Evolutionary conservation across 2,797 vertebrate species (phyloP), one percentile per base, ranked within the genome.

Genomic region (Gambelia wislizenii): DNA sequence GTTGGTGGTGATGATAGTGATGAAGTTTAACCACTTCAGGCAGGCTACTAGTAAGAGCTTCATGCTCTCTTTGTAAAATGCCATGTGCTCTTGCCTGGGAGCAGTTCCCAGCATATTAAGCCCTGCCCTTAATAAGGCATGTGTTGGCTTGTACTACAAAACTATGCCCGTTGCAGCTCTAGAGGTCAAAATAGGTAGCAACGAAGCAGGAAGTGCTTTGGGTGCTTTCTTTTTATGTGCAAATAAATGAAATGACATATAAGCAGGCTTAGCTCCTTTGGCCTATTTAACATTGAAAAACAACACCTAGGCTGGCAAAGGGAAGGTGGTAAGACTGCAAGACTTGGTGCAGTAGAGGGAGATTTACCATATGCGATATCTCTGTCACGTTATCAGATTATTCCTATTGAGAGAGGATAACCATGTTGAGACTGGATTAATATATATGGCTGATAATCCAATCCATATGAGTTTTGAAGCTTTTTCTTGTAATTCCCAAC

Each of bases 61-160:
- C 81, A 6, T 2, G 1, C 49, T 49, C n/a, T 16, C 87, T 52
- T 42, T 13, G 67, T 76, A 83, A 75, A 42, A 84, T 5, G 6
- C 39, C 85, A 20, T 36, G 82, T 89, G 44, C 49, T 59, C 70
- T 54, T 90, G 76, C 77, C 92, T 90, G 3, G 76, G 93, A 95
- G 89, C 91, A 79, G 0, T 85, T 87, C 13, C 44, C 91, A 33
- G 67, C 49, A 77, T 52, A 4, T 83, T 86, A 86, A 88, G 93
- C 93, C 95, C 91, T 94, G 93, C 91, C n/a, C 95, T 89, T 0
- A 67, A 59, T 39, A 1, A 1, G 88, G 95, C 95, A 42, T 91
- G 96, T 94, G 14, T 33, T 67, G 93, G 94, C 95, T 94, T 81
- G 94, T 14, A 0, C 52, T 14, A 0, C 20, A 89, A 27, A 1